Base-by-base conservation (phyloP, 2,888 invertebrate genomes). In the Kryphioiulus occultus region DNA sequence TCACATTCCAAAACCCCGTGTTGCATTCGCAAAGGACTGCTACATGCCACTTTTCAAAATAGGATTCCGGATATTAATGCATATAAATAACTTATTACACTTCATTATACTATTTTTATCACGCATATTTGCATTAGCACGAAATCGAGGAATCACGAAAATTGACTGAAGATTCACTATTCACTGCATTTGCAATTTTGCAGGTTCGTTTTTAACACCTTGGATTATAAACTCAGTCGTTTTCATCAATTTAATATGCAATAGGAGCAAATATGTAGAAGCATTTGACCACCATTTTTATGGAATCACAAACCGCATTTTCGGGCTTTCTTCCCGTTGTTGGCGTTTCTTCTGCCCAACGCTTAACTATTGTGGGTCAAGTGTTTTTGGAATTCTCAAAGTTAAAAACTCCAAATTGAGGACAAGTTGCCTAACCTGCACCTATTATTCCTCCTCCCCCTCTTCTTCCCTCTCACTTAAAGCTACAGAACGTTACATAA, bases 301-400 rank as follows among this genome's bases (percentile, higher is more conserved):
- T 68, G 68, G 68, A 26, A 68, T 68, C 68, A 26, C 68, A 22
- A 68, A 68, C 68, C 68, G 68, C 68, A 68, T 68, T 68, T 68
- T 68, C 68, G 26, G 22, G 12, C 53, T 17, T 26, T 68, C n/a
- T 10, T 68, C n/a, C 10, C 68, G 68, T 68, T 26, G 68, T 68
- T 68, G 26, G 68, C 26, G 68, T 68, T 68, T 22, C 26, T 68
- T 68, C 68, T 26, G 68, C 26, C 68, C 68, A 68, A 26, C 68
- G 68, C 26, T 68, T 68, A 68, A 68, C 68, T n/a, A 68, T 68
- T 68, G 68, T 68, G 68, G 68, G 68, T 68, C 68, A 68, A 68
- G 68, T 68, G 68, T 68, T 68, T 68, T 68, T 68, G 68, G 68
- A 68, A 68, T 68, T 68, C 68, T 68, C 68, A 68, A 26, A 68